Percentiles rank a stretch among this genome's conserved stretches.
phyloP scores from a whole-genome alignment of 2,888 invertebrate species.

The Apodemia zela region DNA sequence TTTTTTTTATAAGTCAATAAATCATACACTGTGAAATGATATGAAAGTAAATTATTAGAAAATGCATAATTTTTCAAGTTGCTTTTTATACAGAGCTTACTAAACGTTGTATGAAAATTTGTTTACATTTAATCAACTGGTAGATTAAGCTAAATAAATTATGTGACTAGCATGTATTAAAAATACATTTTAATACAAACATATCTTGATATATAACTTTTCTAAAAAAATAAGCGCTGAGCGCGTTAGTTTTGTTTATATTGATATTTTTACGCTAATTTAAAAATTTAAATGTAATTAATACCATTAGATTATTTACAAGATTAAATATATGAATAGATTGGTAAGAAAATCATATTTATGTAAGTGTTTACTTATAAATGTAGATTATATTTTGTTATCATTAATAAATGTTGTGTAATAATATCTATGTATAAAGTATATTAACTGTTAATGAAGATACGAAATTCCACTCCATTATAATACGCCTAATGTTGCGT shows the following conservation, averaged over 20 bases:
- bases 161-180: constrained; percentile 12
- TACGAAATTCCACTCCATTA: too few relatives aligned
- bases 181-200: constrained; percentile 10
- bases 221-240: constrained; percentile 4
- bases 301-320: constrained; percentile 5
- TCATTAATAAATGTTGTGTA: background rate
- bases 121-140: background rate
- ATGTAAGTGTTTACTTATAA: constrained; percentile 9
- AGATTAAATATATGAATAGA: background rate
- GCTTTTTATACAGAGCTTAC: background rate
- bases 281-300: background rate
- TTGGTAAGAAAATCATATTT: constrained; percentile 8
- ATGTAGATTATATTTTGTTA: constrained; percentile 14
- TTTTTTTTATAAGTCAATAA: too few relatives aligned
- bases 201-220: constrained; percentile 15
- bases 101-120: background rate
- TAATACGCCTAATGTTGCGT: too few relatives aligned
- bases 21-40: too few relatives aligned
- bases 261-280: constrained; percentile 2
- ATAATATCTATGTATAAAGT: background rate
- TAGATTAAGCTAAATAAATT: background rate
- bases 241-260: background rate
- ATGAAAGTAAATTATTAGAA: too few relatives aligned
- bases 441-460: background rate
- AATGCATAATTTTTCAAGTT: too few relatives aligned